Evolutionary conservation across 2,888 invertebrate species (phyloP), one percentile per base, ranked within the genome.

Genomic region (Hirtodrosophila confusa): DNA sequence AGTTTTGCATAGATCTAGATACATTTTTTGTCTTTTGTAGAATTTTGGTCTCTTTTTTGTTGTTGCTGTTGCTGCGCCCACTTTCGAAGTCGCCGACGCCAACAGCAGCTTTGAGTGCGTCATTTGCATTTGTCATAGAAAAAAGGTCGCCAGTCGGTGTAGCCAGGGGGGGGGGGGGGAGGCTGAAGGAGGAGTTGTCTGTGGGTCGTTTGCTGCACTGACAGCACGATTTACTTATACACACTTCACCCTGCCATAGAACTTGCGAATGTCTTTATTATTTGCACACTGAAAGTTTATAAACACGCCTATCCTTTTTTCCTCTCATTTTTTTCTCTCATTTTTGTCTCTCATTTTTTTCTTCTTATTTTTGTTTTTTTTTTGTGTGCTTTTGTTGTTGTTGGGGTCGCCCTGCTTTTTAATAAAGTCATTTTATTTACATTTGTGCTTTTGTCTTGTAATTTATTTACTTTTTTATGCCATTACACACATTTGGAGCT

Each of bases 111-210:
- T 23, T 36, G 70, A 63, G 67, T 76, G 71, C 74, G 80, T 72
- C 84, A 86, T 86, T 86, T 82, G 84, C 86, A 86, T 86, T 82
- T 83, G 84, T 77, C 86, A 70, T 68, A 61, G 45, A 68, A 63
- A 73, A 69, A 68, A 56, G 79, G 74, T 77, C 40, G 78, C 60
- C 57, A 45, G 35, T 43, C 57, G 53, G 3, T 6, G 31, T 0
- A 8, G 7, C 8, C 1, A 37, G 56, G 50, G 45, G 23, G 12
- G 24, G 9, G 11, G 36, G 12, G 4, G 10, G 23, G 3, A 5
- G 7, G 23, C 10, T 31, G 31, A 29, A 43, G 9, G 6, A n/a
- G n/a, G n/a, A n/a, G 17, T 54, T 35, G 11, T n/a, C 24, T 51
- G 29, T 68, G 54, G 35, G 41, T 48, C 48, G 39, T 56, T 53